These are phyloP conservation scores for Lithophane leautieri DNA, from an alignment of 2,888 invertebrate genomes.

Conservation along the genomic window DNA sequence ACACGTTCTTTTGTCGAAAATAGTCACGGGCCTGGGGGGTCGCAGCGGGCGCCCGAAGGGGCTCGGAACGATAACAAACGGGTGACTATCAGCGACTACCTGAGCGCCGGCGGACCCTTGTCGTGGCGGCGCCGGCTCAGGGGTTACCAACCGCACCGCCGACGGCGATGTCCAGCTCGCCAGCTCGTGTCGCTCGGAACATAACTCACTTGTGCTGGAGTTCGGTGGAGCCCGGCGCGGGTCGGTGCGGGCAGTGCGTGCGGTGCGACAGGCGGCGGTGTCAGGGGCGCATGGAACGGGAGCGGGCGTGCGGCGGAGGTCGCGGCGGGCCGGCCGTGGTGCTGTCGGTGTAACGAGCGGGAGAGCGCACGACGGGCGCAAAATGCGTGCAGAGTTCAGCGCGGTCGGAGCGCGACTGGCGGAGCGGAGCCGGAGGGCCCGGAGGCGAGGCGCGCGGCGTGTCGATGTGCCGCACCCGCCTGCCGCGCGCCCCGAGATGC, in stretches of 20 bases:
- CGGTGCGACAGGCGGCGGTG: constrained; percentile 72
- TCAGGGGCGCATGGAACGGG: constrained; percentile 82
- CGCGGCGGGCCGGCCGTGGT: constrained; percentile 50
- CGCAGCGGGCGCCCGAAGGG: not conserved
- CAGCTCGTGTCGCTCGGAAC: constrained; percentile 8
- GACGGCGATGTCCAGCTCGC: not conserved
- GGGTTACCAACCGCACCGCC: not conserved
- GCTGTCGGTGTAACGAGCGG: constrained; percentile 58
- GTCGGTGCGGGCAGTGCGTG: constrained; percentile 58
- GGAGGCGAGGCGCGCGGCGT: constrained; percentile 51
- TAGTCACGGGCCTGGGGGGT: not conserved
- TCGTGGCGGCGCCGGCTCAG: not conserved
- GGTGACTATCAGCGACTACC: constrained; percentile 27
- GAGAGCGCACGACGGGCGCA: constrained; percentile 55
- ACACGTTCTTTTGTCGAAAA: constrained; percentile 1
- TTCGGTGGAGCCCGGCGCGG: constrained; percentile 58
- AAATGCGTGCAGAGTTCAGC: constrained; percentile 63
- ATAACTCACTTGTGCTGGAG: constrained; percentile 77
- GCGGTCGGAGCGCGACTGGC: constrained; percentile 79
- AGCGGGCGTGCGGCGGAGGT: constrained; percentile 63
- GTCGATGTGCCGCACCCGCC: constrained; percentile 58
- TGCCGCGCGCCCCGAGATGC: constrained; percentile 68
- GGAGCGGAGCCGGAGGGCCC: constrained; percentile 60
- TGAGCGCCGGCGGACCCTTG: constrained; percentile 31
- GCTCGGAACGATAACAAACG: constrained; percentile 9